Conservation (phyloP, 2,113 vertebrate genomes). For the Phocoena phocoena region DNA sequence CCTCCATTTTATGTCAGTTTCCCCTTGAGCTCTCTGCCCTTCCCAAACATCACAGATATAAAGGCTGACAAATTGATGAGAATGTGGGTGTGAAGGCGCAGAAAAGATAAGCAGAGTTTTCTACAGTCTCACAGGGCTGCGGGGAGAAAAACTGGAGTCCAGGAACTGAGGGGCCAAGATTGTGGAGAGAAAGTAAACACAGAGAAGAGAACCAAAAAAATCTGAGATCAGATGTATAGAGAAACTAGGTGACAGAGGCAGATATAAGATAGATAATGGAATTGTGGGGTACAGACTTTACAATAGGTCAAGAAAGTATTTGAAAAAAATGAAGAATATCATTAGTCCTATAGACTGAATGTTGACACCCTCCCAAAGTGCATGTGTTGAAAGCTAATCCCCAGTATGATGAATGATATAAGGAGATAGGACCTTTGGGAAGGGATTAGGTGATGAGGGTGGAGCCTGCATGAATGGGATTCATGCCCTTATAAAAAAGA, state of each 20-base stretch:
- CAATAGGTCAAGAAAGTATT: neutral
- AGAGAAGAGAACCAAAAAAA: neutral
- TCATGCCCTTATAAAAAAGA: neutral
- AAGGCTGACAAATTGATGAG: neutral
- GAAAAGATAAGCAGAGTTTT: neutral
- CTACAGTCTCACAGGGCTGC: neutral
- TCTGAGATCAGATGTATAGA: neutral
- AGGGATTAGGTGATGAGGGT: neutral
- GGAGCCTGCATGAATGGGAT: too few species aligned
- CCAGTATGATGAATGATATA: neutral
- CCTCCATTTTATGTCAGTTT: neutral
- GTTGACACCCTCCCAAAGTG: neutral
- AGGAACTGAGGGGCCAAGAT: neutral
- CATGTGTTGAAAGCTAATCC: neutral
- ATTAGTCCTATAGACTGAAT: neutral
- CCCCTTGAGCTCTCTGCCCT: neutral
- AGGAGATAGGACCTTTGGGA: neutral
- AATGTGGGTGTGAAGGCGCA: neutral
- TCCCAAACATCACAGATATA: neutral
- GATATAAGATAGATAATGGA: neutral
- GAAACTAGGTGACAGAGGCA: neutral
- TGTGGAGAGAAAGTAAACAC: neutral
- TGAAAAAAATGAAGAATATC: neutral
- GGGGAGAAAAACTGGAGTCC: neutral
- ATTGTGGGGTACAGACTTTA: neutral